phyloP scores from a whole-genome alignment of 2,888 invertebrate species.

The Heliconius charithonia region DNA sequence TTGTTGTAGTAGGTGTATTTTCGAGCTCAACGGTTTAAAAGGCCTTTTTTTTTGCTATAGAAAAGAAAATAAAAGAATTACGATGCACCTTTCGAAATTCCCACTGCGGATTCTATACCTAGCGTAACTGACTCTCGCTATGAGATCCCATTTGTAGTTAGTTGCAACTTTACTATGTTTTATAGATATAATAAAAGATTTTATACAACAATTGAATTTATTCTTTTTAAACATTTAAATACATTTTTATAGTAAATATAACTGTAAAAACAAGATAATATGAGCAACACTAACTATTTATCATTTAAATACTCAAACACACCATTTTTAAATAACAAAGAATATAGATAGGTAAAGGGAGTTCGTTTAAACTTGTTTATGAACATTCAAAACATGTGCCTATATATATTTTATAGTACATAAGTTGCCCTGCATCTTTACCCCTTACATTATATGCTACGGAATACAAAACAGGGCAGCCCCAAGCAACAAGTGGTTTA shows the following conservation, averaged over 20 bases:
- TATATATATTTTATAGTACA: conserved; percentile 46
- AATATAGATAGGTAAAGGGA: conserved; percentile 12
- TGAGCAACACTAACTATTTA: not conserved
- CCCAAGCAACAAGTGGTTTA: conserved; percentile 80
- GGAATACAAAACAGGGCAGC: conserved; percentile 67
- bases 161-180: not conserved
- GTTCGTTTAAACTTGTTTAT: conserved; percentile 41
- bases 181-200: not conserved
- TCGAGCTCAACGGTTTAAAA: conserved; percentile 64
- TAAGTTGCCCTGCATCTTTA: conserved; percentile 47
- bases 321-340: conserved; percentile 20
- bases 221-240: not conserved
- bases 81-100: conserved; percentile 77
- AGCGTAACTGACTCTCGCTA: conserved; percentile 14
- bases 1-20: conserved; percentile 75
- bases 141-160: conserved; percentile 16
- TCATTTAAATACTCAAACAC: conserved; percentile 19
- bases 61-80: conserved; percentile 55
- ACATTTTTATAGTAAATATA: not conserved
- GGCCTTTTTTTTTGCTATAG: conserved; percentile 61
- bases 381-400: conserved; percentile 45
- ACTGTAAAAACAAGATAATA: not conserved
- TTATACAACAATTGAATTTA: not conserved
- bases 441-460: conserved; percentile 54
- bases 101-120: conserved; percentile 58